A percentile compares a stretch with the other conserved stretches of the same genome.
These are phyloP conservation scores for Blomia tropicalis DNA, from an alignment of 2,888 invertebrate genomes.

Conservation along the genomic window DNA sequence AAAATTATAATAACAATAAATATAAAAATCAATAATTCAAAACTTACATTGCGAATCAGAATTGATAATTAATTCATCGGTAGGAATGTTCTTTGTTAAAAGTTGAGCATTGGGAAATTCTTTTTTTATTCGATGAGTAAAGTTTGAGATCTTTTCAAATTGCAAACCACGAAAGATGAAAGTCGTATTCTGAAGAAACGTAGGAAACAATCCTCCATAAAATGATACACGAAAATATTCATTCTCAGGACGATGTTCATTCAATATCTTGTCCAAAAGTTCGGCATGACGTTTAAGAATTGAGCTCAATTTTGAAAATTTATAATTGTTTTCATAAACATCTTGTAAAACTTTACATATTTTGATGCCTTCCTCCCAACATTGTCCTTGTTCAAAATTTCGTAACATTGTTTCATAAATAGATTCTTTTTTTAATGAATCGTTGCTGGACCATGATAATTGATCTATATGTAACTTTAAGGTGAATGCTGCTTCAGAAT, in stretches of 20 bases:
- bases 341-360: constrained; percentile 72
- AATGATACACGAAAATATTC: constrained; percentile 91
- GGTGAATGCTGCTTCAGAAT: constrained; percentile 83
- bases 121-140: constrained; percentile 75
- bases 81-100: constrained; percentile 75
- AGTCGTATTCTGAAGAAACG: constrained; percentile 88
- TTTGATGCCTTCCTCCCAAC: constrained; percentile 90
- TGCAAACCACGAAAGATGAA: constrained; percentile 89
- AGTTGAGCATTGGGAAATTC: constrained; percentile 90
- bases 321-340: constrained; percentile 66
- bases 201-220: constrained; percentile 76
- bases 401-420: constrained; percentile 73
- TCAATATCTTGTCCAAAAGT: constrained; percentile 73
- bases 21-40: not conserved
- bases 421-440: constrained; percentile 74
- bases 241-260: constrained; percentile 55
- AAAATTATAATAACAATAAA: not conserved
- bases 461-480: constrained; percentile 83
- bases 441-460: constrained; percentile 56
- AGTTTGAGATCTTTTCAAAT: constrained; percentile 83
- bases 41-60: constrained; percentile 57
- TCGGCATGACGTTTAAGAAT: constrained; percentile 64
- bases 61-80: constrained; percentile 66
- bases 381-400: constrained; percentile 86
- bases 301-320: constrained; percentile 69